Conservation (phyloP, 1,140 invertebrate genomes). For the Pseudomyrmex gracilis region DNA sequence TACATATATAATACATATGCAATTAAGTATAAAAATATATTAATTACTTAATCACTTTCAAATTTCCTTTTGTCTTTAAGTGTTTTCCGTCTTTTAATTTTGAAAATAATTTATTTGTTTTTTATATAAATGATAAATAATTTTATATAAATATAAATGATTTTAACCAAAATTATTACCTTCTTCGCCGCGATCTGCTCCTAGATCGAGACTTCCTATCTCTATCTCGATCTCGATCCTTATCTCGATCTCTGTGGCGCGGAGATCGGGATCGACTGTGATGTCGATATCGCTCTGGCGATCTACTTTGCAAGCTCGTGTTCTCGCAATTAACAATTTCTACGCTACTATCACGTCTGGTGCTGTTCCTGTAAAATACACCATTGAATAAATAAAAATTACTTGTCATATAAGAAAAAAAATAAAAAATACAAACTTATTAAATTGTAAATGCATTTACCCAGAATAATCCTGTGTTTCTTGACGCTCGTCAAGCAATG, state of each 20-base stretch:
- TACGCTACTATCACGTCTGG: constrained; percentile 83
- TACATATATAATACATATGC: background rate
- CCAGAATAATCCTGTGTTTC: constrained; percentile 75
- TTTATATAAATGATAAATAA: too few species aligned
- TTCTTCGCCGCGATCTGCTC: constrained; percentile 82
- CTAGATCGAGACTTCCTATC: constrained; percentile 87
- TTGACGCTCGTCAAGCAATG: constrained; percentile 79
- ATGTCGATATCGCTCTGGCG: constrained; percentile 83
- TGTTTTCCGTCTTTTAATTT: constrained; percentile 7
- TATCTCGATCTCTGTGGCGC: constrained; percentile 86
- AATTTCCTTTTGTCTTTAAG: background rate
- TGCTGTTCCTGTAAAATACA: constrained; percentile 63
- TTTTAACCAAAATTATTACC: constrained; percentile 70
- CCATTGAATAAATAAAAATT: background rate
- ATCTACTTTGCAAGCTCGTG: constrained; percentile 82
- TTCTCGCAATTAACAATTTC: constrained; percentile 85
- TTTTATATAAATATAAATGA: background rate
- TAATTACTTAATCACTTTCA: too few species aligned
- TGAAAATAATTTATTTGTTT: constrained; percentile 18
- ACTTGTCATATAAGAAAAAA: constrained; percentile 6
- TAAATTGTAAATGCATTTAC: constrained; percentile 40
- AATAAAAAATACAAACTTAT: background rate
- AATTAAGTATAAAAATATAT: background rate
- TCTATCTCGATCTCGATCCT: constrained; percentile 88
- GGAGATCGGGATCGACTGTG: constrained; percentile 86